Conservation (phyloP, 2,888 invertebrate species). For the Spodoptera picta region DNA sequence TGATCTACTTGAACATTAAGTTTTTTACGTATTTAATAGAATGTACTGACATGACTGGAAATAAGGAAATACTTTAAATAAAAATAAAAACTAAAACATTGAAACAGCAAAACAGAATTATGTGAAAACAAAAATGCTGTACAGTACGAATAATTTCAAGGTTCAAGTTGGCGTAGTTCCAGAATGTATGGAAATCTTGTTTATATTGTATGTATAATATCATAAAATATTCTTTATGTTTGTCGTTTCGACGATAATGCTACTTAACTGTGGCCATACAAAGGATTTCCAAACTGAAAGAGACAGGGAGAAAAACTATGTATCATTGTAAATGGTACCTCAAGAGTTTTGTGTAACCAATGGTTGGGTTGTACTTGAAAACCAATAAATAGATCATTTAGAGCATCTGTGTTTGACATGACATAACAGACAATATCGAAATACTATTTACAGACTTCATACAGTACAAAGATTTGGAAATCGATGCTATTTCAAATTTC, state of each 20-base stretch:
- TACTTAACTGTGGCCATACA: conserved; percentile 21
- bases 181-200: conserved; percentile 6
- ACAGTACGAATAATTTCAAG: conserved; percentile 7
- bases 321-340: conserved; percentile 34
- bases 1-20: too few relatives aligned
- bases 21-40: too few relatives aligned
- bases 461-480: too few relatives aligned
- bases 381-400: background rate
- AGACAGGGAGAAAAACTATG: conserved; percentile 31
- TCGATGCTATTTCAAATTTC: too few relatives aligned
- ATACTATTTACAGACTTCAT: too few relatives aligned
- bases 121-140: conserved; percentile 5
- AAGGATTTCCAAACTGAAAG: conserved; percentile 38
- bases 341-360: conserved; percentile 33
- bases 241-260: conserved; percentile 30
- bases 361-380: conserved; percentile 9
- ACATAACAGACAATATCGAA: too few relatives aligned
- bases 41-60: too few relatives aligned
- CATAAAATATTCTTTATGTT: conserved; percentile 42
- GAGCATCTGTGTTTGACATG: too few relatives aligned
- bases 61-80: too few relatives aligned
- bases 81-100: background rate
- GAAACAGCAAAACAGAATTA: background rate
- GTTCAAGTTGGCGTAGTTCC: conserved; percentile 15
- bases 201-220: background rate